Evolutionary conservation across 2,888 invertebrate species (phyloP).

Genomic region (Ligdia adustata): DNA sequence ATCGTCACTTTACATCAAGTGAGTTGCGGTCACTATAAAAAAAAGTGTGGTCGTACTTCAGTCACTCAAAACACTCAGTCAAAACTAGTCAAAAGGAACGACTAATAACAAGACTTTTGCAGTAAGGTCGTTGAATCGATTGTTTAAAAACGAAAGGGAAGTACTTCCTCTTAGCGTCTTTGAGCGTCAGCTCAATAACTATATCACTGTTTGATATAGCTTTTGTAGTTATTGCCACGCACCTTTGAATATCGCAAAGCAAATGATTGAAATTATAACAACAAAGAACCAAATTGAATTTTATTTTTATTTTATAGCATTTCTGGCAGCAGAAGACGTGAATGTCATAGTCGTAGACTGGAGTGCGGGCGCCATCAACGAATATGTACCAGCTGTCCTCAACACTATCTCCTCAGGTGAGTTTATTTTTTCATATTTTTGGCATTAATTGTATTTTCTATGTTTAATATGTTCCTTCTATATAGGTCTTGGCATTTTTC

Average conservation of each 20-base stretch:
- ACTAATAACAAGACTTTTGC: too few relatives aligned
- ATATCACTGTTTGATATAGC: too few relatives aligned
- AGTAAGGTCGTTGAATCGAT: too few relatives aligned
- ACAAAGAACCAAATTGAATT: background rate
- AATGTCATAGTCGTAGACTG: conserved; percentile 45
- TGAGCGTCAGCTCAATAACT: too few relatives aligned
- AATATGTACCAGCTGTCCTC: conserved; percentile 41
- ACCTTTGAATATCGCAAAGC: too few relatives aligned
- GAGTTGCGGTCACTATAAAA: background rate
- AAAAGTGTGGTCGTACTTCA: background rate
- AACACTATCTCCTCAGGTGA: conserved; percentile 50
- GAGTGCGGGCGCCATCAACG: conserved; percentile 35
- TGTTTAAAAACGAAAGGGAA: too few relatives aligned
- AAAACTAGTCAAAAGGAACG: too few relatives aligned
- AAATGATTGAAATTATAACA: too few relatives aligned
- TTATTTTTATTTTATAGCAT: conserved; percentile 31
- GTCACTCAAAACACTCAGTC: too few relatives aligned
- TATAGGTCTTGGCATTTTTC: too few relatives aligned
- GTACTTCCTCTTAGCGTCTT: too few relatives aligned
- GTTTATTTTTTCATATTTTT: background rate
- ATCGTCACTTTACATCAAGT: background rate
- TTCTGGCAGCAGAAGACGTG: conserved; percentile 42
- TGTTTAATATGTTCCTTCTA: background rate
- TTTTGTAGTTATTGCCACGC: too few relatives aligned
- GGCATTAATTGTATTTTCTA: background rate